A percentile compares a stretch with the other conserved stretches of the same genome.
Evolutionary conservation across 1,140 invertebrate species (phyloP).

Genomic region (Lasioglossum albipes): DNA sequence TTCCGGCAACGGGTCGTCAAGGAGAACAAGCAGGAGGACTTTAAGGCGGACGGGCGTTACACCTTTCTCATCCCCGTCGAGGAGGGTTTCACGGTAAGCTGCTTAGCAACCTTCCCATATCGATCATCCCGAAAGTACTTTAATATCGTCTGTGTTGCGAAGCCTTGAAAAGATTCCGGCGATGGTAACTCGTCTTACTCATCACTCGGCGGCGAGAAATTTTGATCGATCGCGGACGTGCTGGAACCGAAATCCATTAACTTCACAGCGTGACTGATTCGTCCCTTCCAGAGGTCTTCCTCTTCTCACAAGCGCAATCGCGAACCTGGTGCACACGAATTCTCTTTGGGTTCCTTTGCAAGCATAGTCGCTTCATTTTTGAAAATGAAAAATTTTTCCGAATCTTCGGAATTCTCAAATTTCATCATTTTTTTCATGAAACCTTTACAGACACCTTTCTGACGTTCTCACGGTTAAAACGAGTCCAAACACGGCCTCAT

Average conservation of each 20-base stretch:
- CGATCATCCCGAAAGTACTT: constrained; percentile 41
- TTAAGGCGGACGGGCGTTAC: constrained; percentile 87
- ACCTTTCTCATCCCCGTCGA: constrained; percentile 96
- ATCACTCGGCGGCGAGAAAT: constrained; percentile 9
- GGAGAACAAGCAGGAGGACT: constrained; percentile 87
- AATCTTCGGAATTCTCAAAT: too few relatives aligned
- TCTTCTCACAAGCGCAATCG: too few relatives aligned
- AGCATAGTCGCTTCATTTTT: too few relatives aligned
- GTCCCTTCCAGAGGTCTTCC: too few relatives aligned
- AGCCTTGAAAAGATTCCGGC: constrained; percentile 35
- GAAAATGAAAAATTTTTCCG: too few relatives aligned
- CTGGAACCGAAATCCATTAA: background rate
- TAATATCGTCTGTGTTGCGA: constrained; percentile 42
- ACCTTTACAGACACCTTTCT: too few relatives aligned
- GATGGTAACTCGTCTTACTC: constrained; percentile 1
- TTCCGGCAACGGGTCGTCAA: constrained; percentile 87
- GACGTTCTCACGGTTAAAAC: too few relatives aligned
- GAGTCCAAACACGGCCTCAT: too few relatives aligned
- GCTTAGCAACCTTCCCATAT: constrained; percentile 48
- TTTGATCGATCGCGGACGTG: constrained; percentile 26
- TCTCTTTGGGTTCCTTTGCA: too few relatives aligned
- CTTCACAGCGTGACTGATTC: background rate
- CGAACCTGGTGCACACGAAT: too few relatives aligned
- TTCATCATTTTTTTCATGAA: too few relatives aligned
- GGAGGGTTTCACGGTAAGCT: constrained; percentile 89